Percentiles rank a stretch among this genome's conserved stretches.
Conservation (phyloP, 37 sponge, comb jelly and placozoan species). For the Theonella swinhoei region DNA sequence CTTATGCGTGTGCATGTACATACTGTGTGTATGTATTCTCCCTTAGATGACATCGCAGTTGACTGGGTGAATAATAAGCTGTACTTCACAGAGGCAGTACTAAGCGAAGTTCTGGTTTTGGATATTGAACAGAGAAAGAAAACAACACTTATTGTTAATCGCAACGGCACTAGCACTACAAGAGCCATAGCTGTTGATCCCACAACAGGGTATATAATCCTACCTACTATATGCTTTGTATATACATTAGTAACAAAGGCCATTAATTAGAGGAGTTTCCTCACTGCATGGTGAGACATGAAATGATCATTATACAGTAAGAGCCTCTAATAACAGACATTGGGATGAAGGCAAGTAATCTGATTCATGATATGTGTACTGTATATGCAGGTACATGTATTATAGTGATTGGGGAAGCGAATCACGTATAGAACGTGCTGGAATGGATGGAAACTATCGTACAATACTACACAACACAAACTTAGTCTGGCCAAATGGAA, state of each 20-base stretch:
- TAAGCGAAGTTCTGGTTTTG: conserved; percentile 3
- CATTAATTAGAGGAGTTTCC: too few relatives aligned
- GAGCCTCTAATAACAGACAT: too few relatives aligned
- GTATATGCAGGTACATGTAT: conserved; percentile 42
- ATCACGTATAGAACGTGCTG: conserved; percentile 54
- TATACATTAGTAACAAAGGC: too few relatives aligned
- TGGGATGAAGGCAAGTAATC: too few relatives aligned
- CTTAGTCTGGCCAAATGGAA: conserved; percentile 54
- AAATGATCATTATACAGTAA: too few relatives aligned
- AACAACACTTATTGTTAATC: not conserved
- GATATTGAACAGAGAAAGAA: conserved; percentile 1
- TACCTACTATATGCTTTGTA: too few relatives aligned
- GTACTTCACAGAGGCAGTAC: conserved; percentile 66
- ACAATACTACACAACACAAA: conserved; percentile 22
- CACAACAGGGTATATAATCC: conserved; percentile 6
- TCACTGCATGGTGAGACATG: too few relatives aligned
- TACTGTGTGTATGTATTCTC: too few relatives aligned
- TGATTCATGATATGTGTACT: not conserved
- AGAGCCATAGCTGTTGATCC: conserved; percentile 49
- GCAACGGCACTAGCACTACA: not conserved
- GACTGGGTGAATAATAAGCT: conserved; percentile 76
- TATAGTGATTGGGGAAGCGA: conserved; percentile 71
- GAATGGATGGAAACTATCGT: conserved; percentile 70
- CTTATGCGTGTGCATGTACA: too few relatives aligned
- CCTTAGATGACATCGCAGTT: conserved; percentile 62